Evolutionary conservation across 2,888 invertebrate species (phyloP), one percentile per base, ranked within the genome.

Genomic region (Erpobdella octoculata): DNA sequence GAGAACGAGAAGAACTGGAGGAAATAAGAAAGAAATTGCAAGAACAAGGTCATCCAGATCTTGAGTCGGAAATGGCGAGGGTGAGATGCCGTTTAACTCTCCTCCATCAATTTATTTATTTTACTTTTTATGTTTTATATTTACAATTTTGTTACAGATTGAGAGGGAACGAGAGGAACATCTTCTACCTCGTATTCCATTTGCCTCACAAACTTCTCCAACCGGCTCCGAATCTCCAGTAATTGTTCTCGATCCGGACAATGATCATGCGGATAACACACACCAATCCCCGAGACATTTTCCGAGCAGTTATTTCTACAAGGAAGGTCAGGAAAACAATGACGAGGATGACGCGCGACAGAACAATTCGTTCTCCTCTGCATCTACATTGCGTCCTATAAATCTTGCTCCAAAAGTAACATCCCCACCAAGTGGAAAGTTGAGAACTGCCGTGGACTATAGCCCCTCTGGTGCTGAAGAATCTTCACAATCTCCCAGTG

Each of bases 1-100:
- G 81, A 79, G 97, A 90, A 89, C 89, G 89, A 79, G 90, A 89
- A 78, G 93, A 95, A 85, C 86, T 95, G 75, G 90, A 90, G 76
- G 91, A 92, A 81, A 86, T 97, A 71, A 88, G 89, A 78, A 87
- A 87, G 74, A 89, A 90, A 81, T 88, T 93, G 67, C 78, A 82
- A 75, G 82, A 84, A 71, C 85, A 85, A 76, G 86, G 85, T 33
- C 84, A 85, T 77, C 83, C 83, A 5, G 84, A 86, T 76, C 82
- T 85, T 58, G 84, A 84, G 73, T 81, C 80, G 74, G 84, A 86
- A 76, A 81, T 83, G 73, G 82, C 80, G 3, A 79, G 80, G 78
- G 81, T 82, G 31, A 69, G 75, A 61, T 31, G 53, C 33, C 9
- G 25, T 46, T 46, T 3, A 46, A 5, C 21, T 21, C 21, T 46